Evolutionary conservation across 2,113 vertebrate species (phyloP), one percentile per base, ranked within the genome.

Genomic region (Triplophysa tibetana): DNA sequence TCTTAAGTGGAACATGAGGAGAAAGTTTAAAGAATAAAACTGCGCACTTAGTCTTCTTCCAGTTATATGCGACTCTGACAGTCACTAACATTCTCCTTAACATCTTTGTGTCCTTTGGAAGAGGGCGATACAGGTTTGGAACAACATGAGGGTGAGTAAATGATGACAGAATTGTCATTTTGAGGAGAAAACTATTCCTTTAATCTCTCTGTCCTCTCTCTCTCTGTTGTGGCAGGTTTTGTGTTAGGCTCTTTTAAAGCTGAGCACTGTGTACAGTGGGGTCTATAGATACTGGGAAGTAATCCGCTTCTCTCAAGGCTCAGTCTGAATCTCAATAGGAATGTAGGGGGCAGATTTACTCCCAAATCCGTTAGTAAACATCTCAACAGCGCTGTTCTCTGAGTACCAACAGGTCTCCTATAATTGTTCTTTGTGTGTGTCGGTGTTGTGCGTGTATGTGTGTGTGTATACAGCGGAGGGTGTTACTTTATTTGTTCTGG

Each of bases 291-390:
- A 48, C 80, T 52, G 66, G 52, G 50, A 72, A 79, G 80, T 85
- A 85, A 85, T 85, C 80, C 80, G 66, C 77, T 66, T 85, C 75
- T 85, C 80, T 79, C 77, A 85, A 67, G 62, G 83, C 80, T 85
- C 83, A 82, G 83, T 82, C 70, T 79, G 79, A 83, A 86, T 79
- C 82, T 86, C 82, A 86, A 83, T 79, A 79, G 79, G 82, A 86
- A 86, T 86, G 79, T 81, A 81, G 80, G 77, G 62, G 60, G 76
- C 82, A 86, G 84, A 83, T 86, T 86, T 86, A 83, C 82, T 86
- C 65, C 79, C 64, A 85, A 86, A 83, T 86, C 84, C 84, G 33
- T 83, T 50, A 54, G 82, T 80, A 86, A 85, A 86, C 84, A 83
- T 64, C 19, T 50, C 70, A 45, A 62, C 65, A 74, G 83, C 61